Percentiles rank a stretch among this genome's conserved stretches.
phyloP scores from a whole-genome alignment of 2,888 invertebrate species.

The Hermaeophaga mercurialis region DNA sequence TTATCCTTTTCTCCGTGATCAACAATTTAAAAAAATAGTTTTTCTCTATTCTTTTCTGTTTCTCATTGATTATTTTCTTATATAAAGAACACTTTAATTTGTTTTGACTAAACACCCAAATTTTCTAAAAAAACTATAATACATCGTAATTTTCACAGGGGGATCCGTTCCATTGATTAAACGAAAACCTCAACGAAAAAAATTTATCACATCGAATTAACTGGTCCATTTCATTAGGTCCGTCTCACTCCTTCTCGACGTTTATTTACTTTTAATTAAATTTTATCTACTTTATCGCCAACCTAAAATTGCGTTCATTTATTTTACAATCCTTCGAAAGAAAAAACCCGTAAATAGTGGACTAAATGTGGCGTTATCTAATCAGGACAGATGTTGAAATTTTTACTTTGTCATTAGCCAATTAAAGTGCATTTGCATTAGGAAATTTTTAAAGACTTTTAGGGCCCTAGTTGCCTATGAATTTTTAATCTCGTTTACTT shows the following conservation, averaged over 20 bases:
- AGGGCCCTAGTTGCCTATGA: neutral
- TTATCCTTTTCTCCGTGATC: too few relatives aligned
- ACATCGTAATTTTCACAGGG: too few relatives aligned
- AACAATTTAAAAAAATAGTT: too few relatives aligned
- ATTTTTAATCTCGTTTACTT: neutral
- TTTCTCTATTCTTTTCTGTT: too few relatives aligned
- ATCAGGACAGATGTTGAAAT: conserved; percentile 36
- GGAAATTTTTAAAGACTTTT: neutral
- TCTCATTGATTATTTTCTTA: neutral
- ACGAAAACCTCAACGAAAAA: conserved; percentile 27
- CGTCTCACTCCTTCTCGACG: conserved; percentile 16
- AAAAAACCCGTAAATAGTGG: conserved; percentile 42
- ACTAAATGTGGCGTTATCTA: conserved; percentile 38
- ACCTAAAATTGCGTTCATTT: conserved; percentile 17
- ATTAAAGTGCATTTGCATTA: conserved; percentile 14
- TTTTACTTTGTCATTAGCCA: conserved; percentile 17
- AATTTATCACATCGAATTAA: conserved; percentile 44
- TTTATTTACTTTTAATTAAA: conserved; percentile 50
- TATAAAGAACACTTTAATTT: neutral
- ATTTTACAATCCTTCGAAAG: conserved; percentile 39
- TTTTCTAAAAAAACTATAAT: too few relatives aligned
- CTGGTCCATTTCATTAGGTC: conserved; percentile 48
- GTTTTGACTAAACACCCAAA: too few relatives aligned
- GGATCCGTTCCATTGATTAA: conserved; percentile 6
- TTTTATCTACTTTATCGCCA: conserved; percentile 32